Conservation (phyloP, 2,888 invertebrate genomes). For the Petrophora chlorosata region DNA sequence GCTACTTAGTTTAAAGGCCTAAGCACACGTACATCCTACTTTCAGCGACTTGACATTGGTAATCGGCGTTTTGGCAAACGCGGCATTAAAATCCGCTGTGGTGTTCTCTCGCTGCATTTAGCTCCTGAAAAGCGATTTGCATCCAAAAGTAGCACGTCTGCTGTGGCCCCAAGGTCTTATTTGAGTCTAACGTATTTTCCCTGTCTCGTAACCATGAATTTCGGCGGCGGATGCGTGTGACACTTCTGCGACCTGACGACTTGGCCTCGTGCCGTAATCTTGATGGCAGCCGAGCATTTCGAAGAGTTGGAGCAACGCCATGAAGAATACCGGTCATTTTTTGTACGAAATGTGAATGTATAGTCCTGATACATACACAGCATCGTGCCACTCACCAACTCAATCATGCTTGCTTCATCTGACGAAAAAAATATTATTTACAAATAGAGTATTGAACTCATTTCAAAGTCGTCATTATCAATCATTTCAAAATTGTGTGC, state of each 20-base stretch:
- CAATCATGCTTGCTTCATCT: conserved; percentile 20
- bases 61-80: no score
- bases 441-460: no score
- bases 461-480: no score
- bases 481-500: no score
- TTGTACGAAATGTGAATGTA: background rate
- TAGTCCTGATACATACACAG: conserved; percentile 25
- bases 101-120: no score
- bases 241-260: background rate
- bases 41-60: no score
- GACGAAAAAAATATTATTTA: background rate
- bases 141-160: no score
- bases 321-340: conserved; percentile 10
- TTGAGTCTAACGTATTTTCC: conserved; percentile 5
- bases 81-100: no score
- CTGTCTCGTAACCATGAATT: background rate
- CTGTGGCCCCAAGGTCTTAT: no score
- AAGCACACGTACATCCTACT: no score
- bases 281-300: conserved; percentile 12
- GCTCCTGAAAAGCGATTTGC: no score
- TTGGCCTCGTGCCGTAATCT: background rate
- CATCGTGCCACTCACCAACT: conserved; percentile 31
- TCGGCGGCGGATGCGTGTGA: conserved; percentile 10
- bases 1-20: no score
- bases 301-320: conserved; percentile 27